phyloP scores from a whole-genome alignment of 2,888 invertebrate species.

The Seladonia tumulorum region DNA sequence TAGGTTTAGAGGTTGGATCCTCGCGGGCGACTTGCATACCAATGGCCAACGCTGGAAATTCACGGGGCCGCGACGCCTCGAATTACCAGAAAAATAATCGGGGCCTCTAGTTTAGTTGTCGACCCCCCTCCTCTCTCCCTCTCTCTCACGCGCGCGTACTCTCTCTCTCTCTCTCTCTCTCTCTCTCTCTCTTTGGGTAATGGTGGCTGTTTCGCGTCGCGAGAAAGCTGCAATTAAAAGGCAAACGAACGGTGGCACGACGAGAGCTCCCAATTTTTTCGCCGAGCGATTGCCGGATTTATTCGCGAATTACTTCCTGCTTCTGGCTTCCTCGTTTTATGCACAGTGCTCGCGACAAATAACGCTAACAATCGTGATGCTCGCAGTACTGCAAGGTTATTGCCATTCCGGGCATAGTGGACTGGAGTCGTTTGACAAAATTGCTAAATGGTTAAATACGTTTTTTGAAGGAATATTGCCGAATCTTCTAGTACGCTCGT shows the following conservation, averaged over 20 bases:
- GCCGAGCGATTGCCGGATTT: neutral
- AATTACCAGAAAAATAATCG: constrained; percentile 51
- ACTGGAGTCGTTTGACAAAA: neutral
- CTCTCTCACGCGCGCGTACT: neutral
- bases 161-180: neutral
- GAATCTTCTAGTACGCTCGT: too few relatives aligned
- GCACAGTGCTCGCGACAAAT: neutral
- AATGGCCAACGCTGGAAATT: constrained; percentile 39
- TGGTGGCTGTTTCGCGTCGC: constrained; percentile 9
- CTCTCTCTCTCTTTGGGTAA: neutral
- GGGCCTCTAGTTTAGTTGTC: neutral
- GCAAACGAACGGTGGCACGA: constrained; percentile 1
- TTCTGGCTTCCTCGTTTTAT: neutral
- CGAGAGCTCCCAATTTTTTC: neutral
- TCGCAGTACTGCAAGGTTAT: neutral
- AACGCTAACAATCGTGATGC: neutral
- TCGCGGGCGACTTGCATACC: constrained; percentile 48
- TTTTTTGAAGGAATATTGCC: too few relatives aligned
- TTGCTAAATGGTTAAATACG: neutral
- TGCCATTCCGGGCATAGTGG: too few relatives aligned
- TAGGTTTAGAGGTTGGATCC: constrained; percentile 55
- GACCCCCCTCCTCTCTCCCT: too few relatives aligned
- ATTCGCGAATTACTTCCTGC: neutral
- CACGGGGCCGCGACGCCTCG: constrained; percentile 28
- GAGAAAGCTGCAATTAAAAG: constrained; percentile 31